phyloP scores from a whole-genome alignment of 2,797 vertebrate species.

The Bovichtus variegatus region DNA sequence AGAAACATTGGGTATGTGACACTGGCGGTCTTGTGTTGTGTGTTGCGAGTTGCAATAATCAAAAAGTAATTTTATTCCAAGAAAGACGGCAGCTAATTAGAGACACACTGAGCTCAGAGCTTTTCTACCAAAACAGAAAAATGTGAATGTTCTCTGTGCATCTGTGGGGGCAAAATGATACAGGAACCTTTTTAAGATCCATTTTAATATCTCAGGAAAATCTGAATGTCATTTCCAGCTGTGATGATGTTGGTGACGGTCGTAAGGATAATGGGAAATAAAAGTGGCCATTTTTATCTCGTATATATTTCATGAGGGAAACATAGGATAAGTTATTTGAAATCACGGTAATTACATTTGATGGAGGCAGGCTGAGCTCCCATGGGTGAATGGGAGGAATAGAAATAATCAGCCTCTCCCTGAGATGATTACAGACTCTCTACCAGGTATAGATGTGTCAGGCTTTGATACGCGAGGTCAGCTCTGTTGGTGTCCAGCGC shows the following conservation, averaged over 20 bases:
- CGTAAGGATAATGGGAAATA: not conserved
- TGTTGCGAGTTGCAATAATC: not conserved
- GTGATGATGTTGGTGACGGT: not conserved
- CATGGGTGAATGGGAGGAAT: slow-evolving; percentile 21
- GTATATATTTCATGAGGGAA: slow-evolving; percentile 9
- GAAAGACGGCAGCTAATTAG: not conserved
- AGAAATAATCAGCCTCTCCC: slow-evolving; percentile 52
- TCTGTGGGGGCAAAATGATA: not conserved
- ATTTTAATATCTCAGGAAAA: not conserved
- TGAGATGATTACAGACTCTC: slow-evolving; percentile 52
- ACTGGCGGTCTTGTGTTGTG: not conserved
- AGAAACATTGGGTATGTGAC: not conserved
- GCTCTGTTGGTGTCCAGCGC: slow-evolving; percentile 53
- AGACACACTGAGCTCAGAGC: not conserved
- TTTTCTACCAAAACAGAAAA: not conserved
- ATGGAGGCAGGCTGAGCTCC: slow-evolving; percentile 34
- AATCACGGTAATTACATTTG: slow-evolving; percentile 28
- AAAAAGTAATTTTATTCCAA: slow-evolving; percentile 6
- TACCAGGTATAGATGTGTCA: slow-evolving; percentile 63
- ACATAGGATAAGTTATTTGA: slow-evolving; percentile 3
- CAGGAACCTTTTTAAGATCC: not conserved
- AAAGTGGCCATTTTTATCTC: slow-evolving; percentile 24
- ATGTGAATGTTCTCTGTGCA: not conserved
- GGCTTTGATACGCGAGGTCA: slow-evolving; percentile 61
- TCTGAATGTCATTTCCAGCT: not conserved